Evolutionary conservation across 2,797 vertebrate genomes (phyloP).

Genomic region (Oryzias sinensis): DNA sequence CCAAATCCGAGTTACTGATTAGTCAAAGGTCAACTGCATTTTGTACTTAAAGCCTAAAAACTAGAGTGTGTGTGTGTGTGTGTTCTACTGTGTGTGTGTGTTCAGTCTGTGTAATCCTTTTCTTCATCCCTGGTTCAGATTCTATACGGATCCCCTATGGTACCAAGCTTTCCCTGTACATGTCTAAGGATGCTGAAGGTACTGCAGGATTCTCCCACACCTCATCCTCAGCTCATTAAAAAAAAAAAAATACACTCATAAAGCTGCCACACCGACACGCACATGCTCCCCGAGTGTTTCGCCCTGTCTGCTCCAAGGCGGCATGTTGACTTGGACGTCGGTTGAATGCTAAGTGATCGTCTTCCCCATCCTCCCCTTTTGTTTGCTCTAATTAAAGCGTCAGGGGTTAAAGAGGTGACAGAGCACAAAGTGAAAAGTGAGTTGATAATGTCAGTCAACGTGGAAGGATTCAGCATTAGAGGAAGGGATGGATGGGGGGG

Average conservation of each 20-base stretch:
- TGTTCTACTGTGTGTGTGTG: constrained; percentile 39
- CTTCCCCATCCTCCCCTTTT: constrained; percentile 21
- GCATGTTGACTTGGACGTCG: constrained; percentile 74
- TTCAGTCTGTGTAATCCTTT: constrained; percentile 70
- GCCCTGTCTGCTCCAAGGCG: constrained; percentile 58
- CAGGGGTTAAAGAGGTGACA: constrained; percentile 24
- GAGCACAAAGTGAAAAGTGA: constrained; percentile 35
- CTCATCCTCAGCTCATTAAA: constrained; percentile 46
- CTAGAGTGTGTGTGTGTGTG: constrained; percentile 24
- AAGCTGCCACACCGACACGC: constrained; percentile 61
- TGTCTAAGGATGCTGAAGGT: constrained; percentile 86
- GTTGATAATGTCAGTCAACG: constrained; percentile 36
- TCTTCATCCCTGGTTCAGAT: constrained; percentile 83
- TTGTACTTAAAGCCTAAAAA: no score
- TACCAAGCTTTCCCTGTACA: constrained; percentile 86
- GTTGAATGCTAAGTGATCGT: constrained; percentile 76
- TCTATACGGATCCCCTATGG: constrained; percentile 87
- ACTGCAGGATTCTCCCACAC: constrained; percentile 69
- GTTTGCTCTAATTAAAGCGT: constrained; percentile 56
- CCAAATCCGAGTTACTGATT: no score
- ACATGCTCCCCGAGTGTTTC: constrained; percentile 55
- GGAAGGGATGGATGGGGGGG: background rate
- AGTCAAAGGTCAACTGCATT: no score
- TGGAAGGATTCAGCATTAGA: constrained; percentile 26
- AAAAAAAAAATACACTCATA: constrained; percentile 20